Evolutionary conservation across 2,113 vertebrate species (phyloP).

Genomic region (Synchiropus splendidus): DNA sequence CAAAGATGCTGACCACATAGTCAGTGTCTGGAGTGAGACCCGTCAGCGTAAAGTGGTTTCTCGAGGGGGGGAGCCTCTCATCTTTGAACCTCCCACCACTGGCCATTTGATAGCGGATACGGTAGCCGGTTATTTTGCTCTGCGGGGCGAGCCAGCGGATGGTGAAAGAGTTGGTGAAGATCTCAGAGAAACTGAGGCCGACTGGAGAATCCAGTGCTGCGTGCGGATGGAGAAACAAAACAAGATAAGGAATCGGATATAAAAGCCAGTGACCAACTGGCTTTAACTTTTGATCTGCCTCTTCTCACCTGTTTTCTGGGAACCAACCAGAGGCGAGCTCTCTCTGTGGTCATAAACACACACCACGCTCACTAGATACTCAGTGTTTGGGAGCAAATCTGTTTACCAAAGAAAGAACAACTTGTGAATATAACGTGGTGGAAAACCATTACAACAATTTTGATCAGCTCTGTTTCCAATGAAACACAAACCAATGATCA

Average conservation of each 20-base stretch:
- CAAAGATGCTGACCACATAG: constrained; percentile 79
- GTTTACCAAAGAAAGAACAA: constrained; percentile 10
- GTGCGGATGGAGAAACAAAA: neutral
- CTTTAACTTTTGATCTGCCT: neutral
- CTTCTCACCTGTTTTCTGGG: constrained; percentile 77
- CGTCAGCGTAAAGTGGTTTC: constrained; percentile 86
- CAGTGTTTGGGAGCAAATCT: constrained; percentile 88
- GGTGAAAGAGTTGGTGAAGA: constrained; percentile 83
- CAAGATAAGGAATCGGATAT: neutral
- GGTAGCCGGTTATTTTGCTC: constrained; percentile 77
- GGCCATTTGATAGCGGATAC: constrained; percentile 74
- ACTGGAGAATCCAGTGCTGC: constrained; percentile 85
- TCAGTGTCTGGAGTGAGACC: constrained; percentile 79
- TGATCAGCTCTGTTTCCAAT: no score
- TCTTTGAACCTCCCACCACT: constrained; percentile 72
- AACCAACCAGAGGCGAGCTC: constrained; percentile 74
- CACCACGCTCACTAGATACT: constrained; percentile 85
- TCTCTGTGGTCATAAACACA: constrained; percentile 83
- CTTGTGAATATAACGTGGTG: no score
- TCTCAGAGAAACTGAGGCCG: constrained; percentile 83
- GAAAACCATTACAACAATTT: no score
- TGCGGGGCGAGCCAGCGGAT: constrained; percentile 87
- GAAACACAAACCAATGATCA: no score
- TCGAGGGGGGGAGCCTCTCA: constrained; percentile 81
- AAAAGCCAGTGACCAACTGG: neutral